Conservation (phyloP, 92 coral and sea anemone genomes). For the Meandrina meandrites region DNA sequence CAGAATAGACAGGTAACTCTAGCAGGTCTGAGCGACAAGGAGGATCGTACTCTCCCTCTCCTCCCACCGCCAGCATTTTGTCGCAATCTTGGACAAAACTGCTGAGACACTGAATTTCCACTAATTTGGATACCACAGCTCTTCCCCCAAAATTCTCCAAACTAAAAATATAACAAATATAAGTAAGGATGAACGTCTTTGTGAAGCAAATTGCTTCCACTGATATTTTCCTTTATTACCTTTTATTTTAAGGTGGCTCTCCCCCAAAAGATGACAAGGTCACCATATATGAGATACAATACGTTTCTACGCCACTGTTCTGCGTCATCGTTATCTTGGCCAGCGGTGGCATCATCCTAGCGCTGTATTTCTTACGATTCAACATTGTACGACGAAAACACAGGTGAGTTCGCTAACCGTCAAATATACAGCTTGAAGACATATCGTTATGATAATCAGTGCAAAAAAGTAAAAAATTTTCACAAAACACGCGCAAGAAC, state of each 20-base stretch:
- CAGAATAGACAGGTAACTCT: too few relatives aligned
- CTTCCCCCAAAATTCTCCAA: too few relatives aligned
- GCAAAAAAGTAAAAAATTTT: too few relatives aligned
- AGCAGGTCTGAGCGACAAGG: too few relatives aligned
- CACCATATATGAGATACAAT: slow-evolving; percentile 25
- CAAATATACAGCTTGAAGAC: too few relatives aligned
- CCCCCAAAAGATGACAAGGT: slow-evolving; percentile 65
- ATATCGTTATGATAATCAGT: too few relatives aligned
- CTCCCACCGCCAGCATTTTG: too few relatives aligned
- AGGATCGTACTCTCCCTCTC: too few relatives aligned
- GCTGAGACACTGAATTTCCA: too few relatives aligned
- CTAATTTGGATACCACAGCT: too few relatives aligned
- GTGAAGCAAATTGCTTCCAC: neutral
- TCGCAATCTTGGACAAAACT: too few relatives aligned
- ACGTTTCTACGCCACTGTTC: slow-evolving; percentile 55
- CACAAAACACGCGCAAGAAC: too few relatives aligned
- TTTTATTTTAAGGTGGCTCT: slow-evolving; percentile 32
- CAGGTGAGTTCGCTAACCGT: slow-evolving; percentile 42
- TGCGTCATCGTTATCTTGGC: slow-evolving; percentile 63
- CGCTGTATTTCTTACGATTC: slow-evolving; percentile 48
- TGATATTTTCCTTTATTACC: neutral
- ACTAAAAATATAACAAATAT: neutral
- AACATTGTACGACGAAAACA: slow-evolving; percentile 43
- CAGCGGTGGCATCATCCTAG: slow-evolving; percentile 53
- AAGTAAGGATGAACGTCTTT: neutral